phyloP scores from a whole-genome alignment of 2,888 invertebrate genomes.

The Plagiodera versicolora region DNA sequence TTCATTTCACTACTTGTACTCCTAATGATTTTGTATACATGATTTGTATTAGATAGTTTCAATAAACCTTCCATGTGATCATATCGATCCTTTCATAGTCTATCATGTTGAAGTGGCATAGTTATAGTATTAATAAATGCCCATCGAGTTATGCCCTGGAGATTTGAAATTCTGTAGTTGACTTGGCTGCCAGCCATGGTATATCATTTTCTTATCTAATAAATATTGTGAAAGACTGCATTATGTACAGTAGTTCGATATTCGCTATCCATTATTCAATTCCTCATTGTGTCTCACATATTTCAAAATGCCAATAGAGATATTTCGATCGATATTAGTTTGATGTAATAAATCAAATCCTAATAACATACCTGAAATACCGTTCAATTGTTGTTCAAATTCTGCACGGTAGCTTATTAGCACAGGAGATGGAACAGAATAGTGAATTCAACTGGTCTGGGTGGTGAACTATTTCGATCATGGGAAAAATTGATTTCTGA shows the following conservation, averaged over 20 bases:
- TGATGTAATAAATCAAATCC: conserved; percentile 34
- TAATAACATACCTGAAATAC: conserved; percentile 33
- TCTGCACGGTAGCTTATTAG: conserved; percentile 35
- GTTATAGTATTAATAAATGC: no score
- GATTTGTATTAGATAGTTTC: no score
- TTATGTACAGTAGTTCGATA: conserved; percentile 11
- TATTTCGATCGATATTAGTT: conserved; percentile 30
- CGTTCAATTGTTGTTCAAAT: conserved; percentile 32
- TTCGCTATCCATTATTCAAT: conserved; percentile 14
- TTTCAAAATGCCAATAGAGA: conserved; percentile 28
- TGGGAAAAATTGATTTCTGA: no score
- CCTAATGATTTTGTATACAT: no score
- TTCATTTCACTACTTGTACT: no score
- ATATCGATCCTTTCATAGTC: no score
- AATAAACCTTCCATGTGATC: no score
- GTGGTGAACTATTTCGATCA: no score
- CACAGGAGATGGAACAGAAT: background rate
- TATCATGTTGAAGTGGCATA: no score
- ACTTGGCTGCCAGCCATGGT: background rate
- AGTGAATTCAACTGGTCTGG: no score
- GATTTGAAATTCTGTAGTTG: no score
- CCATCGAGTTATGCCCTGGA: no score
- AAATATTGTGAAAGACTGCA: conserved; percentile 13
- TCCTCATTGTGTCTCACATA: conserved; percentile 18
- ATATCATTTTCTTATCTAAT: conserved; percentile 11